phyloP scores from a whole-genome alignment of 1,140 invertebrate genomes.

The Megathymus violae region DNA sequence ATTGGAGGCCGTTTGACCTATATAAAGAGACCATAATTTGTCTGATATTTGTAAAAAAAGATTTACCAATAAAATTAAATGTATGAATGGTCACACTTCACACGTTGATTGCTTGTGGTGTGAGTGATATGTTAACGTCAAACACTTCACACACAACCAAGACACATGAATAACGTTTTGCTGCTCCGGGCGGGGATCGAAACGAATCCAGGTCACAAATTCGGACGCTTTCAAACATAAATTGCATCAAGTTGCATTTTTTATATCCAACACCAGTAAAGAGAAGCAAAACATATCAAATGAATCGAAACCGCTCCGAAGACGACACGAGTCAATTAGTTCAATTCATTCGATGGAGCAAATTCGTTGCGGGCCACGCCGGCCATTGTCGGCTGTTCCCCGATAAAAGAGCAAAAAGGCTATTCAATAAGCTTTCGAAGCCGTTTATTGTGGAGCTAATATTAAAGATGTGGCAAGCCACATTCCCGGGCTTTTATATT shows the following conservation, averaged over 20 bases:
- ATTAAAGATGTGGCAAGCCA: background rate
- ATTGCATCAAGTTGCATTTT: too few species aligned
- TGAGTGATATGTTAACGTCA: too few species aligned
- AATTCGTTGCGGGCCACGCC: slow-evolving; percentile 52
- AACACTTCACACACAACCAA: too few species aligned
- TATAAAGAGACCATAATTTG: background rate
- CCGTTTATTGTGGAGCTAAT: slow-evolving; percentile 23
- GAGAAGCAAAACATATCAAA: slow-evolving; percentile 16
- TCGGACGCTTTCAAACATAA: too few species aligned
- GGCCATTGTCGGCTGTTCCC: slow-evolving; percentile 49
- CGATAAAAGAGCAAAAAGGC: slow-evolving; percentile 45
- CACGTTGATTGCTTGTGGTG: background rate
- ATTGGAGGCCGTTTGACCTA: background rate
- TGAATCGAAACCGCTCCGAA: slow-evolving; percentile 41
- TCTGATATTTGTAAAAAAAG: background rate
- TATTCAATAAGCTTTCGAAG: slow-evolving; percentile 34
- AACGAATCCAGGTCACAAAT: too few species aligned
- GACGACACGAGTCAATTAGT: slow-evolving; percentile 66
- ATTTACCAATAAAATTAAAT: background rate
- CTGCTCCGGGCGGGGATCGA: too few species aligned
- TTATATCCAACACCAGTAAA: slow-evolving; percentile 9
- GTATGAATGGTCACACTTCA: too few species aligned
- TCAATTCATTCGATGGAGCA: slow-evolving; percentile 63
- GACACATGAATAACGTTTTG: too few species aligned
- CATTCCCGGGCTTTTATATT: slow-evolving; percentile 22